Base-by-base conservation (phyloP, 1,140 invertebrate genomes). In the Bombus soroeensis region DNA sequence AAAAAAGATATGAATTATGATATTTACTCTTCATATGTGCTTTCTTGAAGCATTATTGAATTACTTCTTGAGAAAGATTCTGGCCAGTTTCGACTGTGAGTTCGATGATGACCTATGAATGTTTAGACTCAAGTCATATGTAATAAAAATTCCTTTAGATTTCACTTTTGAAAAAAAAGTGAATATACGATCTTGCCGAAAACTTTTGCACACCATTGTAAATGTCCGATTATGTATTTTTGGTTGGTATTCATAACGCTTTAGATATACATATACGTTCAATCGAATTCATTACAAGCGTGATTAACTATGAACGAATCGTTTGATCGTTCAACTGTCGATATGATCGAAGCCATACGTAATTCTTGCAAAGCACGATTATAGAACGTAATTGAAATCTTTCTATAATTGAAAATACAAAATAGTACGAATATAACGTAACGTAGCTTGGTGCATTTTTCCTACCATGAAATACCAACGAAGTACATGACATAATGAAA, bases 281-380 rank as follows among this genome's bases (percentile, higher is more conserved):
- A 71, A 57, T 70, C 88, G 57, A 81, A 89, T 88, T 85, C 82
- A 89, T 89, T 89, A 85, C 74, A 77, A 75, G 62, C 83, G 32
- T 85, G 72, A 89, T 89, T 89, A 89, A 88, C 70, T 81, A 77
- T 53, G 64, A 75, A 59, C 74, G 72, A 84, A 47, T 88, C 81
- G 81, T 89, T 89, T 85, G 88, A 88, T 84, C 81, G n/a, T 88
- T 47, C 76, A 39, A 34, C 32, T 62, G 41, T 66, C 62, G 64
- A 88, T 80, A 88, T 77, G 32, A 64, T 41, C 39, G 81, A 83
- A 87, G 76, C 72, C 32, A 25, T 43, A n/a, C 2, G n/a, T 53
- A 80, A 80, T 53, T 80, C 64, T 80, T 70, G 64, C n/a, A 37
- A 70, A 66, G 25, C 28, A 1, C 18, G n/a, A 8, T n/a, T 22